Conservation (phyloP, 2,888 invertebrate genomes). For the Andricus quercusramuli region DNA sequence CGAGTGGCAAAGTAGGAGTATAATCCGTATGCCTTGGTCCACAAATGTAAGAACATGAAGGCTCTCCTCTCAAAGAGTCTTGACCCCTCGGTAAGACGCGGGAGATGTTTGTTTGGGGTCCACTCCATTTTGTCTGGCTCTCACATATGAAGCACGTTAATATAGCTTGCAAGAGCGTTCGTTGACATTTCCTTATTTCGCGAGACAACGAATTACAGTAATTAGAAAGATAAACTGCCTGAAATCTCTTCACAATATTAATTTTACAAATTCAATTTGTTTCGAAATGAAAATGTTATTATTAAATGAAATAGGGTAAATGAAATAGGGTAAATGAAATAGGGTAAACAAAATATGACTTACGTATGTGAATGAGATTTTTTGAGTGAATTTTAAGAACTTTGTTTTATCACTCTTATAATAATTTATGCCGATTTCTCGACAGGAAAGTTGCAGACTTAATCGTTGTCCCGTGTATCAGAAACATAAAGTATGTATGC, state of each 20-base stretch:
- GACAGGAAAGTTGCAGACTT: not conserved
- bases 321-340: too few species aligned
- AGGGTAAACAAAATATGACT: too few species aligned
- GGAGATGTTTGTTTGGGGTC: conserved; percentile 44
- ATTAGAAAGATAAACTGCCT: conserved; percentile 11
- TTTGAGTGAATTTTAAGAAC: too few species aligned
- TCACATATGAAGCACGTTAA: not conserved
- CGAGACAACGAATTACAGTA: conserved; percentile 27
- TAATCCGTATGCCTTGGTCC: conserved; percentile 49
- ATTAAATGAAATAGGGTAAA: too few species aligned
- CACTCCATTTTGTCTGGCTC: conserved; percentile 40
- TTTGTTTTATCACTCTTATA: too few species aligned
- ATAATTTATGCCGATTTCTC: too few species aligned
- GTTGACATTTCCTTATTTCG: conserved; percentile 38
- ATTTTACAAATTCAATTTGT: not conserved
- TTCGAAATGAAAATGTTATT: too few species aligned
- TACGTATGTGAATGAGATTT: too few species aligned
- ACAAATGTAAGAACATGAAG: conserved; percentile 50
- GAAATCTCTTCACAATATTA: not conserved
- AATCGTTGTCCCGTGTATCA: not conserved
- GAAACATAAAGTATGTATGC: conserved; percentile 5
- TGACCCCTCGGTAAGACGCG: conserved; percentile 51
- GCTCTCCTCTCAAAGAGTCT: conserved; percentile 50
- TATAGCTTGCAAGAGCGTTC: not conserved
- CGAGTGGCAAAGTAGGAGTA: conserved; percentile 50